Base-by-base conservation (phyloP, 2,797 vertebrate genomes). In the Thamnophis elegans region DNA sequence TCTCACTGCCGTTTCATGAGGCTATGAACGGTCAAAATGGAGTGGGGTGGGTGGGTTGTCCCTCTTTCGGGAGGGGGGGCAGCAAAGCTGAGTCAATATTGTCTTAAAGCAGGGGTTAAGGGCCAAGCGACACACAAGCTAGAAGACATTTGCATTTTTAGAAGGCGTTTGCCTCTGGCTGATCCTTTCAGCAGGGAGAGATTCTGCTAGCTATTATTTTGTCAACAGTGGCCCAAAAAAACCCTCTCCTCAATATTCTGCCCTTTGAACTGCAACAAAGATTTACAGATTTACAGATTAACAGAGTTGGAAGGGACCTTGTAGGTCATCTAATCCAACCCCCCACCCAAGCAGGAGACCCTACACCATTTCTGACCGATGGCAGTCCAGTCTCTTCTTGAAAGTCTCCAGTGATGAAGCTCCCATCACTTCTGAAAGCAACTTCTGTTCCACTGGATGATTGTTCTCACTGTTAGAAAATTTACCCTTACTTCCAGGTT, bases 1-100 rank as follows among this genome's bases (percentile, higher is more conserved):
- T 4, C 12, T 1, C 7, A 5, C 4, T 1, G 7, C 53, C 73
- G 20, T 0, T 0, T 0, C 51, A 9, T 28, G 54, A n/a, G 86
- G 85, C 53, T 55, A 68, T 86, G 7, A 20, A 12, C 55, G 16
- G 89, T 36, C 47, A 2, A 13, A 58, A 4, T 54, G n/a, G 28
- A 85, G 51, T 78, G 85, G 14, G 55, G 68, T 22, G 47, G 14
- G 42, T 32, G 22, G 55, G 32, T 3, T 11, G n/a, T 14, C 54
- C 36, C 55, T 60, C 18, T 13, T 91, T 89, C 5, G 25, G n/a
- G 55, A 7, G 73, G 68, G 11, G 28, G 13, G 55, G 82, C 28
- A 51, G 53, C 14, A 85, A 68, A 85, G 85, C 65, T 13, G 26
- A 65, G 16, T 59, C 62, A 56, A 5, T 82, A 51, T 62, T 94